These are phyloP conservation scores for Allobates femoralis DNA, from an alignment of 2,797 vertebrate species.

Conservation along the genomic window DNA sequence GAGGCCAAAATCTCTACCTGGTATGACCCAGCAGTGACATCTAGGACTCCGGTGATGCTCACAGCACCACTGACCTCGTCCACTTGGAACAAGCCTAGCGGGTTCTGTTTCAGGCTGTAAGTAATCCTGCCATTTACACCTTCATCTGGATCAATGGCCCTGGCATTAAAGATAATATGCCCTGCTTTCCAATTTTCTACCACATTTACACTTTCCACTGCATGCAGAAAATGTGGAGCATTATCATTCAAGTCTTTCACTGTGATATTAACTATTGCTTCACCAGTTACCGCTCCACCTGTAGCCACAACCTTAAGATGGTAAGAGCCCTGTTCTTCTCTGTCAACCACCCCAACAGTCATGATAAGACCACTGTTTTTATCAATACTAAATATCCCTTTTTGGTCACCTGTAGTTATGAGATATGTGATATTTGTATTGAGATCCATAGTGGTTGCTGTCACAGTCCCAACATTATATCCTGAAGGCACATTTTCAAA, in stretches of 20 bases:
- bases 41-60: constrained; percentile 85
- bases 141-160: constrained; percentile 91
- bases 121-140: constrained; percentile 87
- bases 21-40: constrained; percentile 89
- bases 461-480: constrained; percentile 88
- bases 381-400: constrained; percentile 86
- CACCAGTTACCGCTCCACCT: constrained; percentile 90
- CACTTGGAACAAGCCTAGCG: constrained; percentile 87
- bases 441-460: constrained; percentile 90
- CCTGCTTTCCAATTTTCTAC: constrained; percentile 97
- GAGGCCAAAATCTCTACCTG: constrained; percentile 90
- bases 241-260: constrained; percentile 98
- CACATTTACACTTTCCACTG: constrained; percentile 89
- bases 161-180: constrained; percentile 93
- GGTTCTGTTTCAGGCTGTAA: constrained; percentile 93
- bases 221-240: constrained; percentile 87
- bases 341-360: constrained; percentile 86
- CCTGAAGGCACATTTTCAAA: constrained; percentile 93
- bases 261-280: constrained; percentile 90
- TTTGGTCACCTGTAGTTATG: constrained; percentile 92
- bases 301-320: constrained; percentile 92
- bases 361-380: constrained; percentile 84
- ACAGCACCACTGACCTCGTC: constrained; percentile 87
- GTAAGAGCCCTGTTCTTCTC: constrained; percentile 93
- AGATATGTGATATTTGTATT: constrained; percentile 95